phyloP scores from a whole-genome alignment of 2,113 vertebrate species.

The Catagonus wagneri region DNA sequence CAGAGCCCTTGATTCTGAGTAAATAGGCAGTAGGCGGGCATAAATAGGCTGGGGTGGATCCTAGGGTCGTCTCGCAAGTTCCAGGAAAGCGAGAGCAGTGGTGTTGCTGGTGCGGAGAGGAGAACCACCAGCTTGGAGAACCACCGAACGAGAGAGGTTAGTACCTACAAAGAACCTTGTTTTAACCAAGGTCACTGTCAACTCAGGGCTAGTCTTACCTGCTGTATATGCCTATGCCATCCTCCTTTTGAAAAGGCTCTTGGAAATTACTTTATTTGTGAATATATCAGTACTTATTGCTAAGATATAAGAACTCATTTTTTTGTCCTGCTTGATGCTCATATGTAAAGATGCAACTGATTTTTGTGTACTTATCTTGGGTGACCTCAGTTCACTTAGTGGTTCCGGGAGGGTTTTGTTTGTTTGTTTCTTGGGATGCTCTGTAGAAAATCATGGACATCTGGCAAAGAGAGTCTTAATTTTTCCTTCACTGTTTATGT shows the following conservation, averaged over 20 bases:
- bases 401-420: background rate
- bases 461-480: background rate
- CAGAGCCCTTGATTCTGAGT: background rate
- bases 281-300: background rate
- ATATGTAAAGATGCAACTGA: background rate
- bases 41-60: background rate
- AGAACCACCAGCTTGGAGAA: background rate
- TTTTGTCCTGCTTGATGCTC: background rate
- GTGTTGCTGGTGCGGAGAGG: fast-evolving
- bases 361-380: background rate
- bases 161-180: background rate
- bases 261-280: background rate
- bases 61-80: background rate
- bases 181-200: background rate
- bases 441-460: background rate
- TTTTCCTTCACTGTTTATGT: background rate
- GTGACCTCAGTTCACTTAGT: background rate
- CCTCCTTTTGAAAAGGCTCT: background rate
- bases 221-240: background rate
- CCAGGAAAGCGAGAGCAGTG: background rate
- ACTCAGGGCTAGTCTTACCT: background rate
- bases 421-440: background rate
- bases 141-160: background rate
- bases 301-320: background rate
- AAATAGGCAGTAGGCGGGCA: background rate